Conservation (phyloP, 2,888 invertebrate species). For the Polyploca ridens region DNA sequence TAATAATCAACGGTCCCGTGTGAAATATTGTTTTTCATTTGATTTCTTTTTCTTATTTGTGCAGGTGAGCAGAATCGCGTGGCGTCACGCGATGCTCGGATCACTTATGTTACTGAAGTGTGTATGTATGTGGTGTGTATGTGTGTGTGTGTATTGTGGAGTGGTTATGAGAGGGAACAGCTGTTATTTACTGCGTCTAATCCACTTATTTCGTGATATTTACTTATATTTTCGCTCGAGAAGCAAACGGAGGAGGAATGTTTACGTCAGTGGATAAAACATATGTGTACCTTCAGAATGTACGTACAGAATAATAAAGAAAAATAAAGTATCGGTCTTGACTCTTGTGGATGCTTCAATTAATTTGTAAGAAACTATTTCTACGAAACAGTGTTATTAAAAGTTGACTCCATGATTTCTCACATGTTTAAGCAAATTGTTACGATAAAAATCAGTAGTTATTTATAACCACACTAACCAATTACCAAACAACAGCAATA, state of each 20-base stretch:
- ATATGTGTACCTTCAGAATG: not conserved
- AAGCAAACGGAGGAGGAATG: not conserved
- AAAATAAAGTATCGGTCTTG: not conserved
- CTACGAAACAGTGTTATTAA: too few species aligned
- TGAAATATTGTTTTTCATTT: conserved; percentile 6
- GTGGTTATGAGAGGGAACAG: not conserved
- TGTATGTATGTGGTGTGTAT: not conserved
- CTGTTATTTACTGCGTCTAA: not conserved
- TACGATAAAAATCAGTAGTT: too few species aligned
- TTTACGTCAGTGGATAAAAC: not conserved
- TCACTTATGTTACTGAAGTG: not conserved
- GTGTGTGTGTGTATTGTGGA: not conserved
- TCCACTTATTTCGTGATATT: conserved; percentile 3
- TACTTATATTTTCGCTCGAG: not conserved
- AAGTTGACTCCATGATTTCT: too few species aligned
- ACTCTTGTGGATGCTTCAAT: not conserved
- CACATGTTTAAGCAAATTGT: too few species aligned
- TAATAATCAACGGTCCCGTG: not conserved
- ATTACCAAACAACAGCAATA: too few species aligned
- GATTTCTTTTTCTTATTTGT: conserved; percentile 6
- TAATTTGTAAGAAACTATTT: too few species aligned
- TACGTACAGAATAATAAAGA: not conserved
- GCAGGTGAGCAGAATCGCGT: not conserved
- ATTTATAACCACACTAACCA: too few species aligned
- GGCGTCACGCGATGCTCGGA: conserved; percentile 3